A percentile compares a stretch with the other conserved stretches of the same genome.
These are phyloP conservation scores for Entomobrya multifasciata DNA, from an alignment of 2,888 invertebrate genomes.

Conservation along the genomic window DNA sequence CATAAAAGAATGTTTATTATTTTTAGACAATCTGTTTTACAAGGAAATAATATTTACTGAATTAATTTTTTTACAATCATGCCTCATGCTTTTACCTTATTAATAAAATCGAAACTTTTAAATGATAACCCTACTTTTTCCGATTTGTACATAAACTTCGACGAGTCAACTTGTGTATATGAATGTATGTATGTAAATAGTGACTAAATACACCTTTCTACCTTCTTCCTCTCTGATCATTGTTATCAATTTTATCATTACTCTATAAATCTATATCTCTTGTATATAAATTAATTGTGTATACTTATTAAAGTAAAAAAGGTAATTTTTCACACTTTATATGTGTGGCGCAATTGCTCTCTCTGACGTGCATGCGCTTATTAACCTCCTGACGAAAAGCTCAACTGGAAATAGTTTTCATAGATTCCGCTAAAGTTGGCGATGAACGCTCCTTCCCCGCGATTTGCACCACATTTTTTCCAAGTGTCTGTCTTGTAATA, in stretches of 20 bases:
- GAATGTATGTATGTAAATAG: constrained; percentile 2
- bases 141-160: too few relatives aligned
- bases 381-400: constrained; percentile 80
- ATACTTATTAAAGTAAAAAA: constrained; percentile 32
- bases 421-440: constrained; percentile 71
- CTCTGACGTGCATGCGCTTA: constrained; percentile 76
- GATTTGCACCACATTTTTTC: too few relatives aligned
- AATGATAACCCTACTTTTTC: too few relatives aligned
- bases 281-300: constrained; percentile 19
- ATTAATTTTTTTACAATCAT: background rate
- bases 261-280: background rate
- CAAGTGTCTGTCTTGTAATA: too few relatives aligned
- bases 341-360: constrained; percentile 67
- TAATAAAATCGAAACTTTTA: too few relatives aligned
- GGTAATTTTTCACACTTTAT: constrained; percentile 43
- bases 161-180: background rate
- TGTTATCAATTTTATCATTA: background rate
- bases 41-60: background rate
- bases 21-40: background rate
- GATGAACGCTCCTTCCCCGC: constrained; percentile 3
- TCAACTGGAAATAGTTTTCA: constrained; percentile 80
- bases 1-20: too few relatives aligned
- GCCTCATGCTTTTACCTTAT: too few relatives aligned
- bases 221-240: background rate
- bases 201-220: too few relatives aligned